Base-by-base conservation (phyloP, 2,113 vertebrate species). In the Callipepla californica region DNA sequence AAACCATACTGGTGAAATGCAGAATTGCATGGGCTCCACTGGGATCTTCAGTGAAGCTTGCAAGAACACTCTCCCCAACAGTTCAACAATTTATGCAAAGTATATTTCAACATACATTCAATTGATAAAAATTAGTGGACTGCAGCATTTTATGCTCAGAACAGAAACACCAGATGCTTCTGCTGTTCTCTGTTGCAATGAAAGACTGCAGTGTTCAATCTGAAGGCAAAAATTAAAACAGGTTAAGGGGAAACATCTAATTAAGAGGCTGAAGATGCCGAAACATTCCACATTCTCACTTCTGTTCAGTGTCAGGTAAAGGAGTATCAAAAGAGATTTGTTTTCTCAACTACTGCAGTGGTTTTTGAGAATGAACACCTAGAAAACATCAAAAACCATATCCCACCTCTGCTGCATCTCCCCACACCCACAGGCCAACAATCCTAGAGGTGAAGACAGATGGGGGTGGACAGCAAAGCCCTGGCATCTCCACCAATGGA, bases 401-500 rank as follows among this genome's bases (percentile, higher is more conserved):
- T 85, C 26, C 7, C 11, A 23, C 9, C 32, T 8, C 53, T 58
- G 48, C 47, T 48, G 17, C 16, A 36, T 3, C 28, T 51, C 18
- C 51, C 32, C 9, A 20, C 1, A n/a, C 26, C 53, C 44, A 26
- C 22, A 68, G n/a, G 38, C 42, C 8, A 15, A 9, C 45, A 53
- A 2, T 0, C 0, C 8, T 1, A 9, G 3, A 9, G 16, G 0
- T 21, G 32, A 22, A 66, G 16, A 23, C 7, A 45, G 55, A 32
- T 2, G 0, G 6, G 7, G 28, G 34, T 51, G 48, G 40, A 21
- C 12, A 3, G 23, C 0, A 9, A 21, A 15, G 25, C 6, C 3
- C 13, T 7, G 38, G 55, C 20, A 30, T 7, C 26, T 2, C 61
- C 32, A 50, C 7, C 2, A 1, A 30, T 6, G 11, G 1, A 47